These are phyloP conservation scores for Catharus bicknelli DNA, from an alignment of 2,113 vertebrate genomes.

Conservation along the genomic window DNA sequence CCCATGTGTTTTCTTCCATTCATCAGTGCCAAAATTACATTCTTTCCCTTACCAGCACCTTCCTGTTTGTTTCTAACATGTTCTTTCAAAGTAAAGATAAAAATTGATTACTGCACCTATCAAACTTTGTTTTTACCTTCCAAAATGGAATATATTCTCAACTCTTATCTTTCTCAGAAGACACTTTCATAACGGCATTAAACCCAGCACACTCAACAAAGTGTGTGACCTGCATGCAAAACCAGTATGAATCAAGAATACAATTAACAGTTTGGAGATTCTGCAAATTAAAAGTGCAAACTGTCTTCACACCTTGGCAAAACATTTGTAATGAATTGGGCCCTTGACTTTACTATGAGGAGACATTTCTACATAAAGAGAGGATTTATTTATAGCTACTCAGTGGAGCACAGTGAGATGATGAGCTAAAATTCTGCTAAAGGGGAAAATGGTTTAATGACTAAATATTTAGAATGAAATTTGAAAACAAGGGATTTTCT, in stretches of 20 bases:
- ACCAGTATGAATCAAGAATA: constrained; percentile 17
- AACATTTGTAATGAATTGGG: constrained; percentile 19
- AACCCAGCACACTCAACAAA: not conserved
- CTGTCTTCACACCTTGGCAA: not conserved
- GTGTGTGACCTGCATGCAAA: not conserved
- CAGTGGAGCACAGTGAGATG: not conserved
- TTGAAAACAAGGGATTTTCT: not conserved
- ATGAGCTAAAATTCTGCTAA: not conserved
- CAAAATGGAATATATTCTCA: not conserved
- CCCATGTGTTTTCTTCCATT: not conserved
- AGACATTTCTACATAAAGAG: not conserved
- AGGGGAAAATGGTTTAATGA: not conserved
- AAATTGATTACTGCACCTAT: not conserved
- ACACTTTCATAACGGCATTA: not conserved
- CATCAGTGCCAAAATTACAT: not conserved
- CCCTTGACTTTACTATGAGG: not conserved
- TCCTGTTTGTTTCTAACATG: not conserved
- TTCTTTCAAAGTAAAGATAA: not conserved
- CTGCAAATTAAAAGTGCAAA: not conserved
- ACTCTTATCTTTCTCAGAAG: not conserved
- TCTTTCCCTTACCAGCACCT: not conserved
- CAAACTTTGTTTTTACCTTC: not conserved
- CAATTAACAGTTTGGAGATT: not conserved
- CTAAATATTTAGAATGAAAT: not conserved
- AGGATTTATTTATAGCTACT: not conserved